A percentile compares a stretch with the other conserved stretches of the same genome.
These are phyloP conservation scores for Phrynosoma blainvillii DNA, from an alignment of 2,113 vertebrate species.

Conservation along the genomic window DNA sequence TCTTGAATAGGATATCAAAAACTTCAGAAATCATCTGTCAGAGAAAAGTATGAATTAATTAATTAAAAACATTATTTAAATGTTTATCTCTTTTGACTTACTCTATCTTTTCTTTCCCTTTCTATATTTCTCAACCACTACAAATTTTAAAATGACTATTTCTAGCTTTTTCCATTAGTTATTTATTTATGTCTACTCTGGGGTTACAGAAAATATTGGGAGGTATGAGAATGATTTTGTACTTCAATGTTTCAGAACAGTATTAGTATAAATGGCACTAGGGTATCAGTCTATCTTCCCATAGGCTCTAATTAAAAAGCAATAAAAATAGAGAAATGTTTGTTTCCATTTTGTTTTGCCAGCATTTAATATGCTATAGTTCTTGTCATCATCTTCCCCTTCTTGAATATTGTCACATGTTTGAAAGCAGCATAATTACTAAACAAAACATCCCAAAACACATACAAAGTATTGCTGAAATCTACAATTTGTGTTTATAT, in stretches of 20 bases:
- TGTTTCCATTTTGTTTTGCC: slow-evolving; percentile 43
- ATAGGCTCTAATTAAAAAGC: slow-evolving; percentile 75
- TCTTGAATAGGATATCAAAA: slow-evolving; percentile 25
- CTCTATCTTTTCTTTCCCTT: neutral
- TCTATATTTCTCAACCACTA: slow-evolving; percentile 25
- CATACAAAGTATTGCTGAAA: neutral
- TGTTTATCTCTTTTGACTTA: slow-evolving; percentile 15
- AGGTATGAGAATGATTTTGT: slow-evolving; percentile 62
- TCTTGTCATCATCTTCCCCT: slow-evolving; percentile 39
- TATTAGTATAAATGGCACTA: slow-evolving; percentile 45
- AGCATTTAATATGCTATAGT: slow-evolving; percentile 31
- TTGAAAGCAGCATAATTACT: slow-evolving; percentile 27
- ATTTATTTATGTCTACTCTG: slow-evolving; percentile 68
- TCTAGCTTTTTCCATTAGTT: slow-evolving; percentile 51
- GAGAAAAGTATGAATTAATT: slow-evolving; percentile 39
- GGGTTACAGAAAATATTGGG: slow-evolving; percentile 45
- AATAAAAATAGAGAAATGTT: slow-evolving; percentile 42
- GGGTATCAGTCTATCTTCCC: slow-evolving; percentile 63
- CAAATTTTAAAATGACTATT: slow-evolving; percentile 46
- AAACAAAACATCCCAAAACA: neutral
- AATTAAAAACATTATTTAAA: neutral
- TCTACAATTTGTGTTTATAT: neutral
- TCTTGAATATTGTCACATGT: slow-evolving; percentile 43
- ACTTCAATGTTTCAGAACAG: slow-evolving; percentile 61
- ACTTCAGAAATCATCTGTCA: slow-evolving; percentile 46